These are phyloP conservation scores for Callorhinus ursinus DNA, from an alignment of 2,113 vertebrate genomes.

Conservation along the genomic window DNA sequence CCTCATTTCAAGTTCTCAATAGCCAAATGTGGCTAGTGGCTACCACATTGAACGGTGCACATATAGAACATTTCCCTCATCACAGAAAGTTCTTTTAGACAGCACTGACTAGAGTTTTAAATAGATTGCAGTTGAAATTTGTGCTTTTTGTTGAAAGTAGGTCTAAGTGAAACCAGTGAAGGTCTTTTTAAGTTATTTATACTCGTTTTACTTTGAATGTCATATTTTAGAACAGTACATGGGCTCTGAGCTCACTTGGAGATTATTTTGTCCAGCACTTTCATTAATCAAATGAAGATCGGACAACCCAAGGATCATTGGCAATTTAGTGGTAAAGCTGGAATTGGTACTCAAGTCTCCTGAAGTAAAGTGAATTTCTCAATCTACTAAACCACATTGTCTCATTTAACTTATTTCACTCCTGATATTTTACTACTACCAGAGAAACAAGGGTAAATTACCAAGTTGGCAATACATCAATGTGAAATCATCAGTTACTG, in stretches of 20 bases:
- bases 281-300: not conserved
- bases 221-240: not conserved
- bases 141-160: not conserved
- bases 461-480: not conserved
- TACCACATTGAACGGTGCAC: not conserved
- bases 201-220: not conserved
- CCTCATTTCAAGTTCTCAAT: not conserved
- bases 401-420: conserved; percentile 5
- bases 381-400: not conserved
- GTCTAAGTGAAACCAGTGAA: not conserved
- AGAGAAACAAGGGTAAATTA: not conserved
- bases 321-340: not conserved
- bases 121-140: not conserved
- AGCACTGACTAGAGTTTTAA: not conserved
- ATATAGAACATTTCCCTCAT: not conserved
- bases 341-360: not conserved
- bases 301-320: not conserved
- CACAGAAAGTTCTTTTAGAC: not conserved
- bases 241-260: not conserved
- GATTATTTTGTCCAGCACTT: not conserved
- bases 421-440: not conserved
- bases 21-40: not conserved
- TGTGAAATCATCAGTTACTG: not conserved
- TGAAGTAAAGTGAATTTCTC: not conserved
- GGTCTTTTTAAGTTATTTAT: not conserved